Conservation (phyloP, 2,113 vertebrate species). For the Dicrurus megarhynchus region DNA sequence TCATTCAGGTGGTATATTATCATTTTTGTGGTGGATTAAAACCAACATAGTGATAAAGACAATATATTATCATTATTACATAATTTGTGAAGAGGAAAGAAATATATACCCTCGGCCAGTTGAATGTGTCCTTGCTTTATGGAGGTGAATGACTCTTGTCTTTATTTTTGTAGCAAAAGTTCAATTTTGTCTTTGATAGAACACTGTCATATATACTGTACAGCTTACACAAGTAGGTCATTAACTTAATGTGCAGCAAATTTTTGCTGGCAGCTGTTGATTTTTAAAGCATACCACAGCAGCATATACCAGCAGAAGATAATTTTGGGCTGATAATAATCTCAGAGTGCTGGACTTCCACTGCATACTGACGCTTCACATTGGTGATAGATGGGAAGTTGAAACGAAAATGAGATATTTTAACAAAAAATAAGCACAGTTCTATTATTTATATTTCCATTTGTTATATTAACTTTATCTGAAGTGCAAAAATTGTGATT, state of each 20-base stretch:
- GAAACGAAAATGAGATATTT: not conserved
- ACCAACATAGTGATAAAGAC: not conserved
- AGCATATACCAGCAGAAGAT: not conserved
- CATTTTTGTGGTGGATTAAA: not conserved
- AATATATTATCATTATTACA: not conserved
- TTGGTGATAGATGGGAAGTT: not conserved
- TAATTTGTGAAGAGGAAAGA: not conserved
- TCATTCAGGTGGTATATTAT: not conserved
- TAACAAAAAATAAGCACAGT: not conserved
- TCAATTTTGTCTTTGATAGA: not conserved
- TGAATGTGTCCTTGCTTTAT: not conserved
- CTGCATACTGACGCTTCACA: not conserved
- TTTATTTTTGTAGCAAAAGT: not conserved
- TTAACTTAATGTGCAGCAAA: not conserved
- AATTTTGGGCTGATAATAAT: not conserved
- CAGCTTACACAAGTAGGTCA: not conserved
- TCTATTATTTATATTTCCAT: not conserved
- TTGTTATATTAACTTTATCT: not conserved
- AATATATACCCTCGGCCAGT: not conserved
- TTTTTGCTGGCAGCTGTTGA: conserved; percentile 30
- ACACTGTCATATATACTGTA: not conserved
- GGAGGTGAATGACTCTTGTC: not conserved
- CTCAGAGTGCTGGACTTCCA: not conserved
- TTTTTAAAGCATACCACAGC: not conserved
- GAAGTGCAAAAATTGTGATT: not conserved